A percentile compares a stretch with the other conserved stretches of the same genome.
phyloP scores from a whole-genome alignment of 2,797 vertebrate genomes.

The Anomalospiza imberbis region DNA sequence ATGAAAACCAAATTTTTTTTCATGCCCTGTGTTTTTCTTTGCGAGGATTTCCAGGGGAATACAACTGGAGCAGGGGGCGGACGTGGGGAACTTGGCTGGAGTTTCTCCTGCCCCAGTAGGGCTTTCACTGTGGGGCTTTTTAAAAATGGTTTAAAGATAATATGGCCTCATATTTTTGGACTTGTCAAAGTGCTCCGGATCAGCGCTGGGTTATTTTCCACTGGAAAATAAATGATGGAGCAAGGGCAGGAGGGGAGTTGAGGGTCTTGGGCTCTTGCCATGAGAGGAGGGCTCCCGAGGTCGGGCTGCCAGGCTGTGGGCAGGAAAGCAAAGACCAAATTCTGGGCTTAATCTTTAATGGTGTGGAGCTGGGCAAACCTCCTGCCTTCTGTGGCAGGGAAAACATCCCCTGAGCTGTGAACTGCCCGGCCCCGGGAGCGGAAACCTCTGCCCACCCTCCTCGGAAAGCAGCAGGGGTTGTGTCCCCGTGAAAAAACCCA shows the following conservation, averaged over 20 bases:
- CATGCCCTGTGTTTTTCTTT: slow-evolving; percentile 52
- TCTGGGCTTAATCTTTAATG: neutral
- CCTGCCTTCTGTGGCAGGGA: neutral
- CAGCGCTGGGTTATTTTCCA: slow-evolving; percentile 11
- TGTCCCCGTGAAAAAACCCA: rapidly evolving
- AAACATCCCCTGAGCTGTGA: rapidly evolving
- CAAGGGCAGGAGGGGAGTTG: neutral
- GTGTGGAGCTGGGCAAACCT: neutral
- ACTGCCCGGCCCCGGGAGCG: rapidly evolving
- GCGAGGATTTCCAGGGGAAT: slow-evolving; percentile 62
- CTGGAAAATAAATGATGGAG: slow-evolving; percentile 28
- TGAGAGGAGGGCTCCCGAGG: neutral
- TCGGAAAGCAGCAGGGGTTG: neutral
- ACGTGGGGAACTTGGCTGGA: slow-evolving; percentile 3
- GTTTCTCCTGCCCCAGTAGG: neutral
- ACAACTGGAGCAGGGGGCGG: neutral
- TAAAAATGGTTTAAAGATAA: slow-evolving; percentile 41
- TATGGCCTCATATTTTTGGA: slow-evolving; percentile 25
- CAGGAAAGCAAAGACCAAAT: neutral
- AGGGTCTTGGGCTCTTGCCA: rapidly evolving
- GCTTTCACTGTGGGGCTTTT: neutral
- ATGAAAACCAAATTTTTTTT: slow-evolving; percentile 72
- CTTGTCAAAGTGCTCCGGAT: neutral
- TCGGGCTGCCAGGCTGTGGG: neutral
- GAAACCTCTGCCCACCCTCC: neutral